Evolutionary conservation across 2,888 invertebrate genomes (phyloP).

Genomic region (Drosophila trichaetosa): DNA sequence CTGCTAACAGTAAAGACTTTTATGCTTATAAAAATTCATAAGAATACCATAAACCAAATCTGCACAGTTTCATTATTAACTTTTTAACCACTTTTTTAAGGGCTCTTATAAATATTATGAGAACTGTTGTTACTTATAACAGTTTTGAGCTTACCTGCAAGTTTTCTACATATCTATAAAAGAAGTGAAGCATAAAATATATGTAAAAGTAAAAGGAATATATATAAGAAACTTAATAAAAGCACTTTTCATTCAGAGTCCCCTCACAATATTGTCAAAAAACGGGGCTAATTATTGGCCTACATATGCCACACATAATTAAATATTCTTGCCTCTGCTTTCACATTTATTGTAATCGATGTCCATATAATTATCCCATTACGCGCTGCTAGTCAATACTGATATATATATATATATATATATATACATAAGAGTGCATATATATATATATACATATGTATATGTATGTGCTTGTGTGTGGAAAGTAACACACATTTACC

Average conservation of each 20-base stretch:
- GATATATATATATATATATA: neutral
- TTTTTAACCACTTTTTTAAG: neutral
- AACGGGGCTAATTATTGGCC: neutral
- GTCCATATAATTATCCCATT: conserved; percentile 47
- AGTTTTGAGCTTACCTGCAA: neutral
- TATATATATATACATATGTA: too few relatives aligned
- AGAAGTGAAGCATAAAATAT: neutral
- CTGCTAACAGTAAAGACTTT: neutral
- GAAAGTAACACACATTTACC: conserved; percentile 76
- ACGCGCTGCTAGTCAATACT: conserved; percentile 13
- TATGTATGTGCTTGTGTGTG: neutral
- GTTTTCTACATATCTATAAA: neutral
- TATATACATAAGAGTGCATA: neutral
- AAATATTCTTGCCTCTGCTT: conserved; percentile 28
- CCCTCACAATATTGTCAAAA: neutral
- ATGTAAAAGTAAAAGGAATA: neutral
- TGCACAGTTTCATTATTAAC: neutral
- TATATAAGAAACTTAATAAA: neutral
- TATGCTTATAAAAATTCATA: neutral
- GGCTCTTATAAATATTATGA: neutral
- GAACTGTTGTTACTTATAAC: neutral
- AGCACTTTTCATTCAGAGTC: neutral
- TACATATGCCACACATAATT: conserved; percentile 22
- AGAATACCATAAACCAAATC: neutral
- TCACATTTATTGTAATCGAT: conserved; percentile 14